These are phyloP conservation scores for Heliconius hortense DNA, from an alignment of 2,888 invertebrate genomes.

Conservation along the genomic window DNA sequence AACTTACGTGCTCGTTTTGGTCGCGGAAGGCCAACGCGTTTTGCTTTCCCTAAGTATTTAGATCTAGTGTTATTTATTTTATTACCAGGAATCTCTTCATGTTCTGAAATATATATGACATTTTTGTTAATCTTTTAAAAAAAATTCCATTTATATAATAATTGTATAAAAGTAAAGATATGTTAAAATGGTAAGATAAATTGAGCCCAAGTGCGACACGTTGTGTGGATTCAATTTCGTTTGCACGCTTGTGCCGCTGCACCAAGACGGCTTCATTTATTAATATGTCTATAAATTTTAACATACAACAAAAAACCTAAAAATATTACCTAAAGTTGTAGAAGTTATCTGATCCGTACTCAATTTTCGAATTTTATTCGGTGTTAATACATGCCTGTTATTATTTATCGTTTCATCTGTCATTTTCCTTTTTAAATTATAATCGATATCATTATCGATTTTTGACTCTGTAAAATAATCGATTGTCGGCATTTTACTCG, in stretches of 20 bases:
- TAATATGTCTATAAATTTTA: no score
- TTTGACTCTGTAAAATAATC: conserved; percentile 66
- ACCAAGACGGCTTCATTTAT: no score
- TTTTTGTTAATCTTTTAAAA: background rate
- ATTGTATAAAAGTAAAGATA: no score
- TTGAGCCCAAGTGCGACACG: no score
- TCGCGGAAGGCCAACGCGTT: conserved; percentile 65
- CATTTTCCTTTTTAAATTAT: conserved; percentile 60
- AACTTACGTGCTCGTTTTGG: conserved; percentile 65
- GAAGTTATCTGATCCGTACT: conserved; percentile 74
- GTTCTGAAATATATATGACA: conserved; percentile 55
- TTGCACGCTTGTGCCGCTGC: no score
- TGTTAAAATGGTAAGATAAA: no score
- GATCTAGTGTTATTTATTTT: conserved; percentile 55
- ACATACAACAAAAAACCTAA: background rate
- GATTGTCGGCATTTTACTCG: conserved; percentile 65
- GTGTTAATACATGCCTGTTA: conserved; percentile 62
- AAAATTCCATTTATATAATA: background rate
- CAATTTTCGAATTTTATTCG: conserved; percentile 66
- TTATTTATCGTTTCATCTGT: conserved; percentile 61
- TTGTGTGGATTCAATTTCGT: no score
- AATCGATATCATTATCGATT: conserved; percentile 54
- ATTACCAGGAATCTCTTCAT: conserved; percentile 57
- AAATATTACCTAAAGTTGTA: conserved; percentile 65
- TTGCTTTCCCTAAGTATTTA: conserved; percentile 68